Evolutionary conservation across 2,888 invertebrate species (phyloP), one percentile per base, ranked within the genome.

Genomic region (Apomyelois bistriatella): DNA sequence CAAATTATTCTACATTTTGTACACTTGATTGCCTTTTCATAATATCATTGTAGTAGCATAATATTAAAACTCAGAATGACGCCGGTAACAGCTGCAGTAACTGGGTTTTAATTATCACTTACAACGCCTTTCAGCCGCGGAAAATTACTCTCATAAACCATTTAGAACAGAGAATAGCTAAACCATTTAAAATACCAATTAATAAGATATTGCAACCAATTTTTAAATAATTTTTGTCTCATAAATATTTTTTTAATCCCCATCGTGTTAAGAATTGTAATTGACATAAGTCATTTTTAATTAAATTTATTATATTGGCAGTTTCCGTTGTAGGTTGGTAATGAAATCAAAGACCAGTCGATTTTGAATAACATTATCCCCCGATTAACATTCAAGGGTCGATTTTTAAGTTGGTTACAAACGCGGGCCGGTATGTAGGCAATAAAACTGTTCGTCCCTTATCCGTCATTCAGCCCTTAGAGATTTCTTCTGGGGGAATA

Each of bases 401-500:
- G 80, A 80, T 84, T 86, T 87, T 89, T 85, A 84, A 85, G 77
- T 73, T 74, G 76, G 80, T 75, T 77, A 75, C 76, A 73, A 74
- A 77, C 74, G 74, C 74, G 69, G 77, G 77, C 80, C 76, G 83
- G 82, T 83, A 46, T 46, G 82, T 74, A 73, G 79, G 87, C 83
- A 86, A 87, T 89, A 89, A 87, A 88, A 83, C 70, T 79, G 78
- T 74, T 79, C 83, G 85, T 81, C 89, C 88, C 87, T 87, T 87
- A 88, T 87, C 88, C 85, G 88, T 89, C 89, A 88, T 86, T 83
- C 85, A 81, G 83, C 82, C 89, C 89, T 85, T 80, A 66, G 88
- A 87, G 87, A 87, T 88, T 88, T 87, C 87, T 88, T 88, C 85
- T 82, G 78, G 81, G 81, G 79, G 86, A 86, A 87, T 90, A 90